A percentile compares a stretch with the other conserved stretches of the same genome.
These are phyloP conservation scores for Luperina nickerlii DNA, from an alignment of 2,888 invertebrate species.

Conservation along the genomic window DNA sequence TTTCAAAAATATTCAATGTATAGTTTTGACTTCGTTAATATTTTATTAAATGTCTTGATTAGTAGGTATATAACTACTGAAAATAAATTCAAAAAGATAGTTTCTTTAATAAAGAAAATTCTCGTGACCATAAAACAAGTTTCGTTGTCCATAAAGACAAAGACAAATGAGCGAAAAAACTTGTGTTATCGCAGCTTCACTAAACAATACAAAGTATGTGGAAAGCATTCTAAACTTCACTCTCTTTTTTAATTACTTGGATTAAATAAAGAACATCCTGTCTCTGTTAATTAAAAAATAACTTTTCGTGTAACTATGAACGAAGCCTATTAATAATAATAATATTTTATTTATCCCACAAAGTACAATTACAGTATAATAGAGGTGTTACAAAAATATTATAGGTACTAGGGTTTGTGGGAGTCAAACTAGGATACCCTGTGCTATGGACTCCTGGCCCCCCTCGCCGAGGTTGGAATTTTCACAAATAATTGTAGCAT, in stretches of 20 bases:
- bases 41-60: background rate
- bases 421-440: too few relatives aligned
- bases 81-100: background rate
- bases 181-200: constrained; percentile 7
- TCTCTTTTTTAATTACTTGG: constrained; percentile 9
- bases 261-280: constrained; percentile 56
- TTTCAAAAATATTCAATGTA: background rate
- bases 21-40: background rate
- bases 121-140: background rate
- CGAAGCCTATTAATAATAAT: too few relatives aligned
- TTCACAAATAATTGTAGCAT: too few relatives aligned
- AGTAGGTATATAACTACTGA: background rate
- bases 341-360: too few relatives aligned
- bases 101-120: constrained; percentile 1
- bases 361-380: too few relatives aligned
- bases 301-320: constrained; percentile 39
- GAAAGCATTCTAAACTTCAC: constrained; percentile 34
- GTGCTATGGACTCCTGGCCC: too few relatives aligned
- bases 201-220: constrained; percentile 48
- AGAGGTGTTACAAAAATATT: too few relatives aligned
- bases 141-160: constrained; percentile 7
- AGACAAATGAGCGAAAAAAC: constrained; percentile 24
- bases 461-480: too few relatives aligned
- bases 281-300: constrained; percentile 59
- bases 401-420: too few relatives aligned